These are phyloP conservation scores for Drosophila eugracilis DNA, from an alignment of 1,140 invertebrate genomes.

Conservation along the genomic window DNA sequence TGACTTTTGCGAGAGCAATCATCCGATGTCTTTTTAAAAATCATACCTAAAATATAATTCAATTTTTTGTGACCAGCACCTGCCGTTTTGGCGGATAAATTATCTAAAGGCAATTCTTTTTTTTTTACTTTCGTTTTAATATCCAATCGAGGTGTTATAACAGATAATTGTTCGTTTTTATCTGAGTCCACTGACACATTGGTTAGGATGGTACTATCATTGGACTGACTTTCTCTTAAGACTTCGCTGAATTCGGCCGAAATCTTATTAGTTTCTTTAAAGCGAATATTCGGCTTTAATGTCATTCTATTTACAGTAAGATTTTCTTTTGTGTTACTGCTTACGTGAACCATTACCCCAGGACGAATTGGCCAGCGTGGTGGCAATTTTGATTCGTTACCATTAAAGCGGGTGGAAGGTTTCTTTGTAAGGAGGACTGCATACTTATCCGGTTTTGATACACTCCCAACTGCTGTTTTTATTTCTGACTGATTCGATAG, in stretches of 20 bases:
- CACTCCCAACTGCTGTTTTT: constrained; percentile 46
- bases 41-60: constrained; percentile 49
- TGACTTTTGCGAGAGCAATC: constrained; percentile 71
- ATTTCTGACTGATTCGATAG: constrained; percentile 73
- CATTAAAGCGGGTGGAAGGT: constrained; percentile 31
- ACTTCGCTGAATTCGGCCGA: constrained; percentile 50
- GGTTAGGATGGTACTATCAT: constrained; percentile 57
- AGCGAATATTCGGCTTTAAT: constrained; percentile 51
- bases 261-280: constrained; percentile 45
- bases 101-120: background rate
- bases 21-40: constrained; percentile 44
- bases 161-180: background rate
- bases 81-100: background rate
- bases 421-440: constrained; percentile 29
- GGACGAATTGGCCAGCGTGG: constrained; percentile 95
- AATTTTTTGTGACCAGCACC: constrained; percentile 23
- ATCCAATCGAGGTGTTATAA: constrained; percentile 14
- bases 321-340: constrained; percentile 86
- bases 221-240: constrained; percentile 49
- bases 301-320: constrained; percentile 84
- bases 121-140: constrained; percentile 12
- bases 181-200: constrained; percentile 41
- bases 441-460: constrained; percentile 49
- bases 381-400: constrained; percentile 86
- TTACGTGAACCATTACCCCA: constrained; percentile 94